Evolutionary conservation across 1,140 invertebrate genomes (phyloP).

Genomic region (Dreissena polymorpha): DNA sequence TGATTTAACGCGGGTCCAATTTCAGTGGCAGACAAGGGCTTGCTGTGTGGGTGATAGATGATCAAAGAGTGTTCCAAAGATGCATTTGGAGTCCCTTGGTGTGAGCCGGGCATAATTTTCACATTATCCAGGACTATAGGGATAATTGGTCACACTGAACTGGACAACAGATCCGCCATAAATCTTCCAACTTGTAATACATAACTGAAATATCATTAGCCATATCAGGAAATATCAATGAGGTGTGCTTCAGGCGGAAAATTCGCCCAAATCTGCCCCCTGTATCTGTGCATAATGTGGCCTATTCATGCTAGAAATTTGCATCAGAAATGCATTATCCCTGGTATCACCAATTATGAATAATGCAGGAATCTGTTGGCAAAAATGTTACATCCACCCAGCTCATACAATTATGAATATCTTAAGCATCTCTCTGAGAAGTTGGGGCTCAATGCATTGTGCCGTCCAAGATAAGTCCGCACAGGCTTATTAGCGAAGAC

Average conservation of each 20-base stretch:
- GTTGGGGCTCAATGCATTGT: too few relatives aligned
- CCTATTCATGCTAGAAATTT: not conserved
- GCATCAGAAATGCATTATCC: slow-evolving; percentile 7
- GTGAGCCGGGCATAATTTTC: slow-evolving; percentile 1
- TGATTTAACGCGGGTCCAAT: not conserved
- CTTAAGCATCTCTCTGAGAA: too few relatives aligned
- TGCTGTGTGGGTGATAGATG: not conserved
- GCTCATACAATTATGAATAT: too few relatives aligned
- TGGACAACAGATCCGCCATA: not conserved
- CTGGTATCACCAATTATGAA: too few relatives aligned
- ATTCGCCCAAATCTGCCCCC: not conserved
- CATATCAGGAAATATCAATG: slow-evolving; percentile 9
- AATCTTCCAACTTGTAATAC: not conserved
- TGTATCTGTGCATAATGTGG: not conserved
- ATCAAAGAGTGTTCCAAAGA: not conserved
- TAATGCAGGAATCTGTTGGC: too few relatives aligned
- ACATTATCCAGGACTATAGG: not conserved
- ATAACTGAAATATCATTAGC: slow-evolving; percentile 1
- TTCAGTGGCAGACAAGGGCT: not conserved
- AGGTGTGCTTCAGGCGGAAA: not conserved
- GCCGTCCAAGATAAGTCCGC: too few relatives aligned
- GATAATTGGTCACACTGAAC: not conserved
- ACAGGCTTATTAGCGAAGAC: too few relatives aligned
- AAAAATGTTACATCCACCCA: too few relatives aligned
- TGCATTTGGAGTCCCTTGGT: not conserved